These are phyloP conservation scores for Dermatemys mawii DNA, from an alignment of 2,113 vertebrate genomes.

Conservation along the genomic window DNA sequence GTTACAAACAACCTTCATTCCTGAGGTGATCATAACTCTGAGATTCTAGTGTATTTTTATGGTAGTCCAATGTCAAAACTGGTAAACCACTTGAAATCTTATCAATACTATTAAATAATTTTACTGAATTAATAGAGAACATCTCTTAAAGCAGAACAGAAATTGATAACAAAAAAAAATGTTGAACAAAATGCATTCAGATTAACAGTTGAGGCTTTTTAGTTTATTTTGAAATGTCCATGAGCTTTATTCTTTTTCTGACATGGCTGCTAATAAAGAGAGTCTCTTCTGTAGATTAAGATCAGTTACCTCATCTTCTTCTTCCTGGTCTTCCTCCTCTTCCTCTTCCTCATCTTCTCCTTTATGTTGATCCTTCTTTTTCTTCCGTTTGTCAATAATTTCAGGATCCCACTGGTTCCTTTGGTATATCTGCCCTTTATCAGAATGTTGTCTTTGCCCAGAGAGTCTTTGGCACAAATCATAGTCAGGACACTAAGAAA, in stretches of 20 bases:
- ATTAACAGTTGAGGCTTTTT: not conserved
- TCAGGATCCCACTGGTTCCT: slow-evolving; percentile 83
- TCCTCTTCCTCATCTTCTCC: slow-evolving; percentile 67
- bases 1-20: too few relatives aligned
- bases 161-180: not conserved
- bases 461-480: slow-evolving; percentile 87
- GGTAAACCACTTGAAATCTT: not conserved
- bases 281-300: not conserved
- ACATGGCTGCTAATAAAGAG: not conserved
- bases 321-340: slow-evolving; percentile 67
- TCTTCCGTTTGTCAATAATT: slow-evolving; percentile 65
- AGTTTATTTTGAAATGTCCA: not conserved
- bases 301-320: slow-evolving; percentile 73
- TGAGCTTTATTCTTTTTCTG: not conserved
- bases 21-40: too few relatives aligned
- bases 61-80: not conserved
- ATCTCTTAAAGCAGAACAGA: not conserved
- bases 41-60: not conserved
- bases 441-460: slow-evolving; percentile 84
- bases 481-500: slow-evolving; percentile 87
- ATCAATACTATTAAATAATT: not conserved
- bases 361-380: slow-evolving; percentile 65
- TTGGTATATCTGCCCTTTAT: slow-evolving; percentile 80
- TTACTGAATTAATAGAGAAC: not conserved
- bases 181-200: slow-evolving; percentile 9